phyloP scores from a whole-genome alignment of 2,888 invertebrate genomes.

The Machimus atricapillus region DNA sequence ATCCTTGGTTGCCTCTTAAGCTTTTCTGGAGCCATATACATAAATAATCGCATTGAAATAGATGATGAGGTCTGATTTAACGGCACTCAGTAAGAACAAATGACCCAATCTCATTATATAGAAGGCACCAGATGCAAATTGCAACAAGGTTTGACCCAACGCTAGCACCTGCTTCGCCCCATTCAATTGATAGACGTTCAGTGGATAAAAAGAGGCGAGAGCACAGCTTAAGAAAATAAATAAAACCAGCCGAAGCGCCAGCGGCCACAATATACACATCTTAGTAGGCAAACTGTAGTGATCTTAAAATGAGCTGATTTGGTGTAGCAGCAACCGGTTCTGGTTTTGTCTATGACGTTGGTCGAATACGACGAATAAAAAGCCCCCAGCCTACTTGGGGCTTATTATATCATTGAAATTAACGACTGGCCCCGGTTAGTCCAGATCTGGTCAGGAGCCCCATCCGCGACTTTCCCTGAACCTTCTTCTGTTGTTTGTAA shows the following conservation, averaged over 20 bases:
- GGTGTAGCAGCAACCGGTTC: slow-evolving; percentile 6
- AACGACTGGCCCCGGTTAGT: not conserved
- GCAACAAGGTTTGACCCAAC: slow-evolving; percentile 26
- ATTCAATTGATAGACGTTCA: not conserved
- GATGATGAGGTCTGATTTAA: slow-evolving; percentile 16
- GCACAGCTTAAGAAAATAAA: not conserved
- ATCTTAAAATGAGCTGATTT: slow-evolving; percentile 10
- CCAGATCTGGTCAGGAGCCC: slow-evolving; percentile 7
- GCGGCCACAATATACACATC: not conserved
- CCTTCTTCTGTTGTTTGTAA: not conserved
- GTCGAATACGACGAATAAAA: not conserved
- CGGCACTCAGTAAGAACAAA: slow-evolving; percentile 26
- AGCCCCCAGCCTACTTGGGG: not conserved
- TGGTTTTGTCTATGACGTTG: not conserved
- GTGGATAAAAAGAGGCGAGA: not conserved
- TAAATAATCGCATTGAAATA: not conserved
- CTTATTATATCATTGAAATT: slow-evolving; percentile 31
- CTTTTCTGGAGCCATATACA: not conserved
- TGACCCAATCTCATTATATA: slow-evolving; percentile 19
- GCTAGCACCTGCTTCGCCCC: slow-evolving; percentile 22
- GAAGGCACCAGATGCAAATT: slow-evolving; percentile 22
- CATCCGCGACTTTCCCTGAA: not conserved
- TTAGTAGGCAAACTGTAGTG: not conserved
- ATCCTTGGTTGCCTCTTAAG: not conserved
- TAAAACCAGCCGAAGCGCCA: not conserved